phyloP scores from a whole-genome alignment of 2,113 vertebrate genomes.

The Caracal caracal region DNA sequence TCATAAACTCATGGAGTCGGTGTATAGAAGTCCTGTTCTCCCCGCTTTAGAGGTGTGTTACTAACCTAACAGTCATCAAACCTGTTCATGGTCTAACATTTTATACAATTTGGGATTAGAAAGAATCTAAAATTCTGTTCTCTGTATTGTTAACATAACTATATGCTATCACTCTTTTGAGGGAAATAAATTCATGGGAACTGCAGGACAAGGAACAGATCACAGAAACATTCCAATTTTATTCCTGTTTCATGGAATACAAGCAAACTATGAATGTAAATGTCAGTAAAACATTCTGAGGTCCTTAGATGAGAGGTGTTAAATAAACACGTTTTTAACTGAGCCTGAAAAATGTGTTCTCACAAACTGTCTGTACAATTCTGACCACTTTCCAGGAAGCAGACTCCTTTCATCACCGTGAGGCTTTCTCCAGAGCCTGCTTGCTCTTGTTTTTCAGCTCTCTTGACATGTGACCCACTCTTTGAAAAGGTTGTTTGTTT shows the following conservation, averaged over 20 bases:
- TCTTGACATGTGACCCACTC: background rate
- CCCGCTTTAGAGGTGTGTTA: background rate
- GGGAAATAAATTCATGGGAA: background rate
- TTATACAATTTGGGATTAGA: background rate
- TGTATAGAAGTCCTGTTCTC: background rate
- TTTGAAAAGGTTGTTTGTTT: conserved; percentile 63
- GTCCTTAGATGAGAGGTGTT: conserved; percentile 39
- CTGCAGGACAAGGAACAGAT: background rate
- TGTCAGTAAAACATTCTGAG: background rate
- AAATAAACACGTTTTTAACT: conserved; percentile 45
- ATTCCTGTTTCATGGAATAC: background rate
- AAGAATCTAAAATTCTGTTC: background rate
- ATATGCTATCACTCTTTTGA: background rate
- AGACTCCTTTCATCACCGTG: background rate
- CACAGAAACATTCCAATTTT: background rate
- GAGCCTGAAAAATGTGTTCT: conserved; percentile 55
- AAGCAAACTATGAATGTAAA: background rate
- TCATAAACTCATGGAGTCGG: background rate
- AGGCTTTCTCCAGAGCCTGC: conserved; percentile 3
- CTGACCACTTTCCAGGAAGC: background rate
- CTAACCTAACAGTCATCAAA: background rate
- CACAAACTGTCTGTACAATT: conserved; percentile 14
- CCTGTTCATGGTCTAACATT: background rate
- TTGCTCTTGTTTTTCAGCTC: conserved; percentile 18
- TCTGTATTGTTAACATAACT: background rate